Evolutionary conservation across 2,888 invertebrate genomes (phyloP).

Genomic region (Trichacis sp.): DNA sequence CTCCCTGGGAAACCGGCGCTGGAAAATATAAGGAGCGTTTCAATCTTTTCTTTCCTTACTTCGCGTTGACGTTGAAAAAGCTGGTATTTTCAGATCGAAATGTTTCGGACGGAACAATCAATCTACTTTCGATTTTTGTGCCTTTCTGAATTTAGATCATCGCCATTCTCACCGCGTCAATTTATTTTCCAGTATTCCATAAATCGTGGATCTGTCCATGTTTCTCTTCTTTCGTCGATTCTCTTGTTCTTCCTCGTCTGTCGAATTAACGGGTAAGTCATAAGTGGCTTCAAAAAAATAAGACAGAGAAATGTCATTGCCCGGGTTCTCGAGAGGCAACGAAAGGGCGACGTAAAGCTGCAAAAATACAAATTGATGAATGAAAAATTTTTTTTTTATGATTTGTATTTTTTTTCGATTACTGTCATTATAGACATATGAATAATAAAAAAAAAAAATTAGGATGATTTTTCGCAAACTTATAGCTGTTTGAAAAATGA

Average conservation of each 20-base stretch:
- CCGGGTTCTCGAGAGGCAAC: slow-evolving; percentile 77
- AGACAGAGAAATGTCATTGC: slow-evolving; percentile 79
- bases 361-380: too few species aligned
- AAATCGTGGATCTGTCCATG: slow-evolving; percentile 72
- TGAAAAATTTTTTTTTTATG: too few species aligned
- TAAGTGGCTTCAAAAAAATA: slow-evolving; percentile 82
- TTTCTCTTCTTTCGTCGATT: slow-evolving; percentile 66
- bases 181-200: slow-evolving; percentile 72
- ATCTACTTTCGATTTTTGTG: background rate
- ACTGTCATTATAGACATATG: too few species aligned
- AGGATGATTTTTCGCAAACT: too few species aligned
- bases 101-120: background rate
- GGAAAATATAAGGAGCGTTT: slow-evolving; percentile 46
- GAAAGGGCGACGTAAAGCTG: slow-evolving; percentile 79
- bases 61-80: slow-evolving; percentile 2
- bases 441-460: too few species aligned
- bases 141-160: background rate
- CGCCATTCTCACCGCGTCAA: slow-evolving; percentile 71
- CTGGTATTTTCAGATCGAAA: background rate
- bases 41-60: slow-evolving; percentile 26
- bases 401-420: too few species aligned
- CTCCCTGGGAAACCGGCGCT: slow-evolving; percentile 74
- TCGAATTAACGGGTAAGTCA: slow-evolving; percentile 72
- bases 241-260: slow-evolving; percentile 37
- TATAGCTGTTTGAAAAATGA: too few species aligned